Conservation (phyloP, 2,888 invertebrate genomes). For the Drosophila pullipes region DNA sequence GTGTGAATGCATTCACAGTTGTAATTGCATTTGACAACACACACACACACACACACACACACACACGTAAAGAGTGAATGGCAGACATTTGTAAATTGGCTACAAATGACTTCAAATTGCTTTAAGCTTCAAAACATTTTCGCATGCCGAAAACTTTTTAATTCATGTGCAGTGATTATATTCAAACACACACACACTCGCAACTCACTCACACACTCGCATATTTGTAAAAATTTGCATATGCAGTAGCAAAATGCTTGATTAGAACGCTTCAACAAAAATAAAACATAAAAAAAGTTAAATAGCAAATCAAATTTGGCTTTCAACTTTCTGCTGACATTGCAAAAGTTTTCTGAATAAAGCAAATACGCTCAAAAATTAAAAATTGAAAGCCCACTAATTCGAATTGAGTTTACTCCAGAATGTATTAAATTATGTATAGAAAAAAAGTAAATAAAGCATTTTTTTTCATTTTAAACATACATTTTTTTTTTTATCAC, state of each 20-base stretch:
- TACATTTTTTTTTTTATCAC: not conserved
- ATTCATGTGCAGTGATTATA: constrained; percentile 79
- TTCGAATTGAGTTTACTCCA: constrained; percentile 4
- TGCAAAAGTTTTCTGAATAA: constrained; percentile 59
- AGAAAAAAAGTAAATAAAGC: constrained; percentile 17
- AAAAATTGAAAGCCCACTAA: not conserved
- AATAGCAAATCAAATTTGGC: constrained; percentile 47
- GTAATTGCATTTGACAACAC: constrained; percentile 69
- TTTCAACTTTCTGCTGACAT: constrained; percentile 41
- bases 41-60: not conserved
- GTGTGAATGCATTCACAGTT: constrained; percentile 33
- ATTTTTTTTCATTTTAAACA: constrained; percentile 20
- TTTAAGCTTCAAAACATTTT: constrained; percentile 79
- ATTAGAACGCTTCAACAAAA: constrained; percentile 62
- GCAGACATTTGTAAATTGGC: constrained; percentile 77
- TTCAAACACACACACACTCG: constrained; percentile 28
- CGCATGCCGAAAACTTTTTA: constrained; percentile 75
- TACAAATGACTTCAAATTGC: constrained; percentile 81
- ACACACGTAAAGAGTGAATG: constrained; percentile 10
- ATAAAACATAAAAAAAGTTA: constrained; percentile 31
- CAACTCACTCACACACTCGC: not conserved
- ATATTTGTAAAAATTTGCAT: constrained; percentile 32
- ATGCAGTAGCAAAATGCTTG: constrained; percentile 56
- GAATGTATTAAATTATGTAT: not conserved
- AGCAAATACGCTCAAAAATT: constrained; percentile 16